phyloP scores from a whole-genome alignment of 2,888 invertebrate genomes.

The Lingula anatina region DNA sequence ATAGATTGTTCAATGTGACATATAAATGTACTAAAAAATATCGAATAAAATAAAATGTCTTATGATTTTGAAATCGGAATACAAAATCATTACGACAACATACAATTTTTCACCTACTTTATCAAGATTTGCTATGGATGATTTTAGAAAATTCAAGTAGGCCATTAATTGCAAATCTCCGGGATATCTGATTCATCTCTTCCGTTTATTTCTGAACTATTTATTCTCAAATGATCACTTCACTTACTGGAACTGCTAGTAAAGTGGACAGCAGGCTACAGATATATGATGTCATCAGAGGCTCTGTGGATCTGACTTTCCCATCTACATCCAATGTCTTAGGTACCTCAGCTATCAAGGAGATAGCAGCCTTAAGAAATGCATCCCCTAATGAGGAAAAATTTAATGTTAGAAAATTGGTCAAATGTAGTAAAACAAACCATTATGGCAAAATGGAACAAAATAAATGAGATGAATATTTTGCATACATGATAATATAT shows the following conservation, averaged over 20 bases:
- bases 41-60: no score
- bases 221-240: no score
- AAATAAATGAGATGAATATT: neutral
- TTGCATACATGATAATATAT: no score
- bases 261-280: conserved; percentile 77
- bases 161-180: no score
- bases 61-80: no score
- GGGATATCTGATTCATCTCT: no score
- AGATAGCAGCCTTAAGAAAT: conserved; percentile 82
- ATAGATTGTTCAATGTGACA: neutral
- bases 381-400: conserved; percentile 66
- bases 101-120: no score
- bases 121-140: no score
- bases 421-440: neutral
- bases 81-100: no score
- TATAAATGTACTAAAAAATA: neutral
- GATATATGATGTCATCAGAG: conserved; percentile 46
- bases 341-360: conserved; percentile 72
- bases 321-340: conserved; percentile 67
- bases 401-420: neutral
- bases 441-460: neutral
- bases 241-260: conserved; percentile 68
- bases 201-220: no score
- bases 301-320: conserved; percentile 63
- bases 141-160: no score